Percentiles rank a stretch among this genome's conserved stretches.
Conservation (phyloP, 2,797 vertebrate genomes). For the Gadopsis bispinosus region DNA sequence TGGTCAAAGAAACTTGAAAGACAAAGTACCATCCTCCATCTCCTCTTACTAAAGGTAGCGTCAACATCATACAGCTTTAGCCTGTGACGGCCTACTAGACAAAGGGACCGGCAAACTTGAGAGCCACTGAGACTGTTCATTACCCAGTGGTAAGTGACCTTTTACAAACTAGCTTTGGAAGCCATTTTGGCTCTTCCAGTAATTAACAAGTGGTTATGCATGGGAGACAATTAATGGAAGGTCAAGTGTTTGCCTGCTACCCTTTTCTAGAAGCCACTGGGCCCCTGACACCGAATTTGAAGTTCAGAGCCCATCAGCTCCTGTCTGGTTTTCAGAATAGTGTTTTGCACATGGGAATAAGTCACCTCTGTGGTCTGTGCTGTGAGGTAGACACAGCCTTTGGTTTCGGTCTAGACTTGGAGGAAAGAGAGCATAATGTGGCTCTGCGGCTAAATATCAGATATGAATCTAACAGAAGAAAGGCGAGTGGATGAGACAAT, state of each 20-base stretch:
- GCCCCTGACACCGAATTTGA: conserved; percentile 67
- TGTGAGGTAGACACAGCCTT: conserved; percentile 55
- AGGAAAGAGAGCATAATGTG: conserved; percentile 56
- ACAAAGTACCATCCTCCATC: conserved; percentile 38
- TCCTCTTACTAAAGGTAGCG: conserved; percentile 41
- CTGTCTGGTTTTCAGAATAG: conserved; percentile 54
- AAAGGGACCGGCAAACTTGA: conserved; percentile 50
- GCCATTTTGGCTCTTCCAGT: conserved; percentile 78
- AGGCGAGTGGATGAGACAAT: conserved; percentile 34
- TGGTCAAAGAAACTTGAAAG: conserved; percentile 59
- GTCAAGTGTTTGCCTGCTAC: conserved; percentile 79
- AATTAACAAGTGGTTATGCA: conserved; percentile 85
- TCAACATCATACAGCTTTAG: conserved; percentile 49
- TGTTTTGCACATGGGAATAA: conserved; percentile 58
- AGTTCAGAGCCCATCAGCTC: conserved; percentile 72
- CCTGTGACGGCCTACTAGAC: conserved; percentile 39
- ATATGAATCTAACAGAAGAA: conserved; percentile 61
- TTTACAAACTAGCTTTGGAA: conserved; percentile 79
- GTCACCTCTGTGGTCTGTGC: conserved; percentile 58
- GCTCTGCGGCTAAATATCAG: conserved; percentile 63
- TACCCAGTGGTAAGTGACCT: conserved; percentile 79
- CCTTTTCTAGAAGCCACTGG: conserved; percentile 74
- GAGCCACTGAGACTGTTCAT: conserved; percentile 73
- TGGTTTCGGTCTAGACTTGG: conserved; percentile 61
- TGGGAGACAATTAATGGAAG: conserved; percentile 83